Evolutionary conservation across 2,113 vertebrate species (phyloP).

Genomic region (Tringa solitaria): DNA sequence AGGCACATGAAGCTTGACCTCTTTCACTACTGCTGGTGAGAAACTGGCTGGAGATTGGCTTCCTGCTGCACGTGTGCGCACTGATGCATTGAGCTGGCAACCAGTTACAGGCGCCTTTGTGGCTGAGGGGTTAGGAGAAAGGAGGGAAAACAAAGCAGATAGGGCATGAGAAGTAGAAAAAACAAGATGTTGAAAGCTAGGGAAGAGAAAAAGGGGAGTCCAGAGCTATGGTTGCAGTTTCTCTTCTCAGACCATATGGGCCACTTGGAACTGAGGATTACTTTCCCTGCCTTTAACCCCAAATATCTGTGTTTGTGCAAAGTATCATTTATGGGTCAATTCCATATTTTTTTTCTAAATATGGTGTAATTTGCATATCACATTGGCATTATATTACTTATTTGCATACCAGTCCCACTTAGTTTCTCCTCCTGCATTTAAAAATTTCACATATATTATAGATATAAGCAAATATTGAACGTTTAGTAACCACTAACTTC

Average conservation of each 20-base stretch:
- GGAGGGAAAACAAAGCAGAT: background rate
- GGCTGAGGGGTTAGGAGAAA: background rate
- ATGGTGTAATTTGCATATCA: background rate
- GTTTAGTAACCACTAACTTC: background rate
- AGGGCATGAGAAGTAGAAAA: background rate
- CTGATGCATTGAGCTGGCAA: background rate
- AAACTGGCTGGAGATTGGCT: background rate
- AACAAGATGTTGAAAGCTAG: background rate
- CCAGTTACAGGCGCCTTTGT: background rate
- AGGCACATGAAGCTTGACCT: rapidly evolving
- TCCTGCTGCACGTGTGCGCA: rapidly evolving
- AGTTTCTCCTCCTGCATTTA: background rate
- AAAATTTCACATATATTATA: background rate
- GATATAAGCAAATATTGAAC: background rate
- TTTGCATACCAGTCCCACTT: background rate
- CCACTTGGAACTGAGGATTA: background rate
- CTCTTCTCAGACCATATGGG: background rate
- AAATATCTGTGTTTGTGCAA: background rate
- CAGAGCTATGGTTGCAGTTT: background rate
- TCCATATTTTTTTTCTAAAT: background rate
- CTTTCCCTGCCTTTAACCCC: background rate
- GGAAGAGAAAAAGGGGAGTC: background rate
- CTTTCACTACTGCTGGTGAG: background rate
- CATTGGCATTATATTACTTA: background rate
- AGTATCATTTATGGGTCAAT: background rate